Base-by-base conservation (phyloP, 2,888 invertebrate species). In the Drosophila mimetica region DNA sequence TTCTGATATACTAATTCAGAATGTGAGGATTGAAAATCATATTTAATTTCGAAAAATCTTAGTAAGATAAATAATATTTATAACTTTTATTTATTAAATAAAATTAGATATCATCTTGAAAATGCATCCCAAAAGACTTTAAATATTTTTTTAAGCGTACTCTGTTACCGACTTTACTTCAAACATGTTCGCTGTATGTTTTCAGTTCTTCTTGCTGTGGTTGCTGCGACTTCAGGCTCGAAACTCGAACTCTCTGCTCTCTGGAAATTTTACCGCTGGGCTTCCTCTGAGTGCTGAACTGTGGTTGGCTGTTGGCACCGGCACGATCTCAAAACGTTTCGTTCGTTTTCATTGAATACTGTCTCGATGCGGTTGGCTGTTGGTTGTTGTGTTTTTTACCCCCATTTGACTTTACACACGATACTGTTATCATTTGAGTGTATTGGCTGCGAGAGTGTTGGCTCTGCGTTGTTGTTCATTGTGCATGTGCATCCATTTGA, bases 401-500 rank as follows among this genome's bases (percentile, higher is more conserved):
- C 60, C 60, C 32, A 55, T 50, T 76, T 65, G 70, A 52, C 60
- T 70, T 70, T 89, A 89, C 89, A 78, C 81, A 89, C 84, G 78
- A 74, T 89, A 88, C 87, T 86, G 87, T 89, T 89, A 89, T 82
- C 69, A 74, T 72, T 72, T 63, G 54, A 63, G 54, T 64, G 46
- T 42, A 44, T 39, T 57, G 54, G 55, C 18, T 44, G 41, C 46
- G 47, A 50, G 47, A 48, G 64, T 63, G 52, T 59, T 73, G 61
- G 34, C 36, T 30, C 50, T 36, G 63, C 36, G 52, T 59, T 71
- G 52, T 59, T 71, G 71, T 74, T 71, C 69, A 74, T 86, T 86
- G 86, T 86, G 86, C 86, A 80, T 82, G 85, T 73, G 80, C 78
- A 86, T 86, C 76, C 76, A 83, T 84, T 86, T 82, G 88, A 70